Percentiles rank a stretch among this genome's conserved stretches.
These are phyloP conservation scores for Apodemia duryi DNA, from an alignment of 2,888 invertebrate species.

Conservation along the genomic window DNA sequence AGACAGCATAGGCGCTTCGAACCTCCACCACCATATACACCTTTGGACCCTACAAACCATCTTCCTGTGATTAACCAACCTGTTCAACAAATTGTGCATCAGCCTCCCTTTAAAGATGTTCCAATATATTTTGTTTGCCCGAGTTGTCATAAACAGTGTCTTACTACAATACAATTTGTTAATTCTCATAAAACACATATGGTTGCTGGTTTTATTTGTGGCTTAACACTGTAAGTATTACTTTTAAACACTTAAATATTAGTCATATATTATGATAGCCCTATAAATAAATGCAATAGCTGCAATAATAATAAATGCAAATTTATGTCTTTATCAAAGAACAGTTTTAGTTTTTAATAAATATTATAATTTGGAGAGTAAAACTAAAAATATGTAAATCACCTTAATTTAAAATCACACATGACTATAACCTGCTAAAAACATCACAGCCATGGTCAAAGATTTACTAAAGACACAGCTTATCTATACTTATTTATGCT, in stretches of 20 bases:
- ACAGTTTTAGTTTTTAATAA: no score
- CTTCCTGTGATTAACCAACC: slow-evolving; percentile 37
- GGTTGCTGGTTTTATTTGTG: slow-evolving; percentile 66
- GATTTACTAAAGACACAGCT: no score
- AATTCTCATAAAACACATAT: slow-evolving; percentile 63
- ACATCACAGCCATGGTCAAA: no score
- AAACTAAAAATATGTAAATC: no score
- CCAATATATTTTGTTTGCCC: slow-evolving; percentile 55
- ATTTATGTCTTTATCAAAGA: no score
- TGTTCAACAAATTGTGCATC: slow-evolving; percentile 50
- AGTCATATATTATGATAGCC: not conserved
- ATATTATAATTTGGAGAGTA: no score
- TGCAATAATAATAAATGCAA: not conserved
- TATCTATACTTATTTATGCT: no score
- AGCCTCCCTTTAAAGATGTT: slow-evolving; percentile 44
- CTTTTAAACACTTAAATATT: not conserved
- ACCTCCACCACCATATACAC: slow-evolving; percentile 60
- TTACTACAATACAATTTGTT: slow-evolving; percentile 58
- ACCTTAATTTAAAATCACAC: no score
- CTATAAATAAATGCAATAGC: not conserved
- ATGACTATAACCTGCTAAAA: no score
- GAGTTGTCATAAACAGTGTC: slow-evolving; percentile 48
- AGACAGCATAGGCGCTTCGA: slow-evolving; percentile 35
- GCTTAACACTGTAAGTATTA: slow-evolving; percentile 58
- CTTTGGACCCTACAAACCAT: slow-evolving; percentile 23